Evolutionary conservation across 2,797 vertebrate genomes (phyloP), one percentile per base, ranked within the genome.

Genomic region (Cynodonichthys magdalenae): DNA sequence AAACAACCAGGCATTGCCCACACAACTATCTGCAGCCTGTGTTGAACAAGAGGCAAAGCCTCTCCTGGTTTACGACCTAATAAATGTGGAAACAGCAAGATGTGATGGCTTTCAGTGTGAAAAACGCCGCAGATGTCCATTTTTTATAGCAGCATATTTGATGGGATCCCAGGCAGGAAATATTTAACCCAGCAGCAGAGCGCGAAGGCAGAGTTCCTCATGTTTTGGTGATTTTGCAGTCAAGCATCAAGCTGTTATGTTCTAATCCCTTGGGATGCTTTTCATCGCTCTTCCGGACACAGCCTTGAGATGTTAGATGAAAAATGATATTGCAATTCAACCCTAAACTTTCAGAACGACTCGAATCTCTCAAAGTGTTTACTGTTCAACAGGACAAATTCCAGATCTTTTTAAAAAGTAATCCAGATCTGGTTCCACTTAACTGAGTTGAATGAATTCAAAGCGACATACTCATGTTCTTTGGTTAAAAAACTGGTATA

Each of bases 31-130:
- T 15, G 46, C 61, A 61, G 59, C 66, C 68, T 66, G 82, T 58
- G 79, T 57, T 53, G 75, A 83, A 78, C 84, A 57, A 74, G 59
- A 79, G 63, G 66, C 55, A 48, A 71, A 71, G 65, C 74, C 80
- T 80, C 78, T 72, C 1, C 1, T 20, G 10, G 20, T 59, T 59
- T 59, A 17, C 15, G 14, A 20, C 18, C 14, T 49, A 56, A 53
- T 36, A 56, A 47, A 75, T 9, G 31, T 31, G 31, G 31, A 31
- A 31, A 6, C 31, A 31, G 31, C 3, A 9, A 31, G 31, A 31
- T 31, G 31, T 1, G 31, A 31, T 7, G 31, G 31, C 31, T 31
- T 31, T 31, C 31, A 31, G 6, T 31, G 31, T 31, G 6, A 31
- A 31, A 31, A 31, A 31, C 0, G 59, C 69, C 60, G 66, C 75